phyloP scores from a whole-genome alignment of 2,797 vertebrate species.

The Lithobates pipiens region DNA sequence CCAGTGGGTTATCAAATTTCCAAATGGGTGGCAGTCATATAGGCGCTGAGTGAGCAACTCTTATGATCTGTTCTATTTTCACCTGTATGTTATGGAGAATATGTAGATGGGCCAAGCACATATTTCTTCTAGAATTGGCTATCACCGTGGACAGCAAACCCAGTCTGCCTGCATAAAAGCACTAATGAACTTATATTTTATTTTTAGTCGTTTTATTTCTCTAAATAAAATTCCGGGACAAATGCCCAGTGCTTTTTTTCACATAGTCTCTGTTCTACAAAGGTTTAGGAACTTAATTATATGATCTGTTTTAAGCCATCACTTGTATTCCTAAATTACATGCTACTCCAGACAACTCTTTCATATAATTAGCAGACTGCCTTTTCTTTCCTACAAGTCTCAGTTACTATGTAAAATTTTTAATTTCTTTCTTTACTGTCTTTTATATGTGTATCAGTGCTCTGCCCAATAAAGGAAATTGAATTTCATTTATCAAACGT shows the following conservation, averaged over 20 bases:
- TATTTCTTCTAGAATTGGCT: not conserved
- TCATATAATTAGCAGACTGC: constrained; percentile 43
- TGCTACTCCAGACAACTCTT: constrained; percentile 29
- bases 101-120: no score
- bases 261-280: constrained; percentile 13
- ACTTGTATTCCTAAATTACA: constrained; percentile 41
- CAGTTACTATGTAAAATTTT: not conserved
- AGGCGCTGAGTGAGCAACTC: no score
- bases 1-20: no score
- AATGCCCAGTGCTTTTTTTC: not conserved
- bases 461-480: not conserved
- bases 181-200: not conserved
- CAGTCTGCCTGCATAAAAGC: not conserved
- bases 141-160: not conserved
- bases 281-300: constrained; percentile 38
- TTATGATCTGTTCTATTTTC: no score
- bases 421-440: not conserved
- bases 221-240: not conserved
- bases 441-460: not conserved
- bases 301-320: constrained; percentile 48
- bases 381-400: not conserved
- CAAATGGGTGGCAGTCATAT: no score
- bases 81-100: no score
- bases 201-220: not conserved
- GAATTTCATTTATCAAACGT: no score